These are phyloP conservation scores for Toxotes lorentzi DNA, from an alignment of 2,797 vertebrate species.

Conservation along the genomic window DNA sequence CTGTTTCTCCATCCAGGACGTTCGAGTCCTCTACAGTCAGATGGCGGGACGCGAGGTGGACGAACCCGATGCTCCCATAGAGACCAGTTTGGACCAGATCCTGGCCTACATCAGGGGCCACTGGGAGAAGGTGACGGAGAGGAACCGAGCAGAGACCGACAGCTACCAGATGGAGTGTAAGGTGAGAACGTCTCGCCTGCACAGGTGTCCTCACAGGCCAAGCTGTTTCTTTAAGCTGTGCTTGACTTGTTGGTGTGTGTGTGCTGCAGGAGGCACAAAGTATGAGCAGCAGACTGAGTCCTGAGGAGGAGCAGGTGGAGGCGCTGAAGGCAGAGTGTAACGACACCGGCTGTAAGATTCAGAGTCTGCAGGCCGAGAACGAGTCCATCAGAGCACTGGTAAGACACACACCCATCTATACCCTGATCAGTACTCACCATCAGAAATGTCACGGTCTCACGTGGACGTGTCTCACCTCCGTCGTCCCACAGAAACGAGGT, in stretches of 20 bases:
- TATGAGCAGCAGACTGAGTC: constrained; percentile 80
- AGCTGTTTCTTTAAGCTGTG: rapidly evolving
- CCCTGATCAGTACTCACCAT: neutral
- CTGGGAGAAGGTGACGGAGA: constrained; percentile 93
- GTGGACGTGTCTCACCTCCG: neutral
- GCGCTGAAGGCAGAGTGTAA: constrained; percentile 88
- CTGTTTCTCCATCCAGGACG: constrained; percentile 83
- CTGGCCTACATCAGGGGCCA: constrained; percentile 90
- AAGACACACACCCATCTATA: constrained; percentile 12
- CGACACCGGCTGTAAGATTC: constrained; percentile 89
- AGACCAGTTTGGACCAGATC: constrained; percentile 92
- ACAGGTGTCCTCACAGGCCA: neutral
- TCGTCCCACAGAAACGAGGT: constrained; percentile 88
- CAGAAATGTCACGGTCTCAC: neutral
- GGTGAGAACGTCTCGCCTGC: constrained; percentile 76
- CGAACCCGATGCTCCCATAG: constrained; percentile 86
- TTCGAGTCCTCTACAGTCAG: constrained; percentile 91
- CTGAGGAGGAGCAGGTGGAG: constrained; percentile 90
- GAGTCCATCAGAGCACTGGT: constrained; percentile 93
- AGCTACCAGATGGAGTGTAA: constrained; percentile 87
- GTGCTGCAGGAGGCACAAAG: constrained; percentile 80
- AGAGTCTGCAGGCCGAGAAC: constrained; percentile 93
- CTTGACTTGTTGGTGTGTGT: neutral
- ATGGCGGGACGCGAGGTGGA: constrained; percentile 90
- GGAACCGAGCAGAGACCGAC: constrained; percentile 88